Evolutionary conservation across 2,113 vertebrate genomes (phyloP), one percentile per base, ranked within the genome.

Genomic region (Phodopus roborovskii): DNA sequence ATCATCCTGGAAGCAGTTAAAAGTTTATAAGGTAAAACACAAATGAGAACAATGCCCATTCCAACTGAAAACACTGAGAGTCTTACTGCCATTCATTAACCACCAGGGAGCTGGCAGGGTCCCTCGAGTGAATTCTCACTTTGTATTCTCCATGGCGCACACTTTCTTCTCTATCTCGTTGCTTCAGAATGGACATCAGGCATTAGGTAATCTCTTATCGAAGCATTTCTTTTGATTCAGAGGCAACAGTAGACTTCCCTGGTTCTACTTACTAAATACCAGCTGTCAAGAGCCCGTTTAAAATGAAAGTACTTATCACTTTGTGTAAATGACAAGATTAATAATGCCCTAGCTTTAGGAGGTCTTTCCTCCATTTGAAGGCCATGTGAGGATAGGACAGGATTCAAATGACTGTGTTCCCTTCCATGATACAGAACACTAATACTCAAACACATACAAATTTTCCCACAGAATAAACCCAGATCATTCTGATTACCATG

Each of bases 1-100:
- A 85, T 82, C 17, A 71, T 96, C 96, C 96, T 96, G 96, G 92
- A 97, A 97, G 94, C 97, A 95, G 96, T 98, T 97, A 97, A 97
- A 97, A 94, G 88, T 97, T 97, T 97, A 97, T 95, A 97, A 97
- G 95, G 95, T 83, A 98, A 94, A 92, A 88, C 92, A 97, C 88
- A 96, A 94, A 92, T 24, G 88, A 97, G 98, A 97, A 96, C 88
- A 98, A 96, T 94, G 91, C 74, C 91, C 95, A 92, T 89, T 96
- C 95, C 97, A 95, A 89, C 90, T 77, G 95, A 94, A 95, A 96
- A 95, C 93, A 84, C 93, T 85, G n/a, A 36, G 88, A 90, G 88
- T 50, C 66, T 92, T 68, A 64, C 60, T 90, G 88, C 90, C 64
- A 28, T 5, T 91, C 96, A 94, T 7, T 66, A 97, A 71, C 73